Percentiles rank a stretch among this genome's conserved stretches.
Evolutionary conservation across 2,113 vertebrate species (phyloP).

Genomic region (Coregonus clupeaformis): DNA sequence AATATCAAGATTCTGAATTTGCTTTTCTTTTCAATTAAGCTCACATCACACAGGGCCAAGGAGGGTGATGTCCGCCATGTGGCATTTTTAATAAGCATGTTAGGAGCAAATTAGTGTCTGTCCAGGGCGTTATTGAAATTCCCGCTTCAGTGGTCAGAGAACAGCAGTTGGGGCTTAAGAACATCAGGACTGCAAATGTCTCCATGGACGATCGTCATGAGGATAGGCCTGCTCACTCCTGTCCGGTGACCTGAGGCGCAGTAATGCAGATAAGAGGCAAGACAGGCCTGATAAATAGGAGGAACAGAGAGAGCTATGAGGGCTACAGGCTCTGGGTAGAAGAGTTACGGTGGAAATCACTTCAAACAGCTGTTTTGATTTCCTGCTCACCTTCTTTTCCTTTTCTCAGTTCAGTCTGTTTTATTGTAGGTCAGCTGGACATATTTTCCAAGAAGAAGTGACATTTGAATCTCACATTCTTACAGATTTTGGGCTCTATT

Average conservation of each 20-base stretch:
- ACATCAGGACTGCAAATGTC: background rate
- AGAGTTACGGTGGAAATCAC: conserved; percentile 20
- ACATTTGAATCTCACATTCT: background rate
- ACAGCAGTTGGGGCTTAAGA: background rate
- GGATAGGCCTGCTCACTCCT: conserved; percentile 23
- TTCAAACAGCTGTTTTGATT: conserved; percentile 44
- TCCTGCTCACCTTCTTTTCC: conserved; percentile 38
- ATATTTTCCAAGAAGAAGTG: background rate
- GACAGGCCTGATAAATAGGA: conserved; percentile 15
- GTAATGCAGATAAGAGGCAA: conserved; percentile 31
- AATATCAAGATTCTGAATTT: conserved; percentile 20
- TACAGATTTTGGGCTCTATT: no score
- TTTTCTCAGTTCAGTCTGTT: background rate
- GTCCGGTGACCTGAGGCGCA: conserved; percentile 25
- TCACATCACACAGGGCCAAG: background rate
- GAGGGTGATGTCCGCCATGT: background rate
- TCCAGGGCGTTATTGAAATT: background rate
- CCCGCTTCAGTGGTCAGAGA: no score
- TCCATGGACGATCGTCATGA: conserved; percentile 2
- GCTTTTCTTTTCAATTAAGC: conserved; percentile 28
- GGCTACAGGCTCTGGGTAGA: conserved; percentile 37
- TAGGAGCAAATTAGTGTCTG: background rate
- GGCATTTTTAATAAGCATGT: background rate
- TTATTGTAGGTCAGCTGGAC: background rate
- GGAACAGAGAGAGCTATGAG: conserved; percentile 1